Evolutionary conservation across 2,113 vertebrate species (phyloP), one percentile per base, ranked within the genome.

Genomic region (Hippocampus abdominalis): DNA sequence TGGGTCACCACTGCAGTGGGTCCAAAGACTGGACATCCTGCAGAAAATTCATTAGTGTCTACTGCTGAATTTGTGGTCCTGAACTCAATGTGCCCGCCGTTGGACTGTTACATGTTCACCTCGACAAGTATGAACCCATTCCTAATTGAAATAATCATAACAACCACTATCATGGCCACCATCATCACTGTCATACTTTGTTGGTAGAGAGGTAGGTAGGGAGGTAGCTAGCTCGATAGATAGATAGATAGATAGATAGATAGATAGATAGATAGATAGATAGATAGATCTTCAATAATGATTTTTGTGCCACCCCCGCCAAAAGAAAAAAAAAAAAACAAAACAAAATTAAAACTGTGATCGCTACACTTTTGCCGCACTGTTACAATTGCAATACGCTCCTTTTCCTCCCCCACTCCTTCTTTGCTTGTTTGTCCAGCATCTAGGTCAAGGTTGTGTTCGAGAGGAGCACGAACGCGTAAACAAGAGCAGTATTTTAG

Each of bases 371-470:
- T 4, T 3, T 62, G 10, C 9, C 10, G 29, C n/a, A 10, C 21
- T 39, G 32, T 15, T 36, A 62, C 13, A 13, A 27, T 10, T 27
- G 25, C 56, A 53, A 57, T 51, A 8, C 12, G 2, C 48, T 32
- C 12, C 64, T 42, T 11, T 20, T 57, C 59, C 27, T 66, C n/a
- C 8, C 59, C 66, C 6, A 61, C 23, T 2, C 66, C 66, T 74
- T 72, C 66, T 74, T 72, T 74, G n/a, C 1, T 73, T 57, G 73
- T 73, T 62, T 56, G 40, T 54, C 39, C 25, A 49, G 42, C 76
- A 83, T 83, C 49, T 84, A 49, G 86, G 84, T 86, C 84, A 78
- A 88, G 82, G 77, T 79, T 70, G 79, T 56, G 64, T 76, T 56
- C 1, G 18, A 56, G 61, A n/a, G 49, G 18, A 13, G 2, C 66